phyloP scores from a whole-genome alignment of 1,140 invertebrate species.

The Cherax quadricarinatus region DNA sequence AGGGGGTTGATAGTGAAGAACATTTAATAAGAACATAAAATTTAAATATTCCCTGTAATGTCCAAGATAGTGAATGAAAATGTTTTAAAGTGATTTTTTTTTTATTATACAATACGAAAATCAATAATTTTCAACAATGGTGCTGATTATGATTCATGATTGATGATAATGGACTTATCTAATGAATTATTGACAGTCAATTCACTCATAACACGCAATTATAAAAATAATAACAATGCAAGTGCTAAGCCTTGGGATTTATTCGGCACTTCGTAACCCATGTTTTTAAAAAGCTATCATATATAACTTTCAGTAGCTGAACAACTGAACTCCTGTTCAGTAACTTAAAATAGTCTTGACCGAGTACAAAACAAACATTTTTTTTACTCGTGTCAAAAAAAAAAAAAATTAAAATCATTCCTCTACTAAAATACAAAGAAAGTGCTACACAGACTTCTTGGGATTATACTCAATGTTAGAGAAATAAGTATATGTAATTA shows the following conservation, averaged over 20 bases:
- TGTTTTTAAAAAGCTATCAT: too few relatives aligned
- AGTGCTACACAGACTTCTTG: conserved; percentile 40
- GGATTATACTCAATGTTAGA: neutral
- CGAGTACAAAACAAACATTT: neutral
- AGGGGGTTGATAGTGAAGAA: conserved; percentile 25
- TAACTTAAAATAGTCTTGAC: neutral
- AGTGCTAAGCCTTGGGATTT: neutral
- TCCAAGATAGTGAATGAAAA: conserved; percentile 1
- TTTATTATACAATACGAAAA: neutral
- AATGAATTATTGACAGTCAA: conserved; percentile 27
- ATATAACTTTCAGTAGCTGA: neutral
- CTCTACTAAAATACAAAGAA: conserved; percentile 30
- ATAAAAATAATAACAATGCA: neutral
- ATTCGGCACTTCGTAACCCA: too few relatives aligned
- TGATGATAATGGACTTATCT: conserved; percentile 17
- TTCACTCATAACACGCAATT: neutral
- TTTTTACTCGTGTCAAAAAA: neutral
- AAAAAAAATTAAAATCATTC: neutral
- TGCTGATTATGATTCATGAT: conserved; percentile 17
- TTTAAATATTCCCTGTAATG: conserved; percentile 4
- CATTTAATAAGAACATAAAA: conserved; percentile 14
- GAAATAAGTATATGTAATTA: conserved; percentile 27
- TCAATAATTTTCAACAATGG: neutral
- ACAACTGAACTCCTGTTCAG: neutral
- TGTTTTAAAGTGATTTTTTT: neutral